Evolutionary conservation across 2,888 invertebrate genomes (phyloP).

Genomic region (Heterodera filipjevi): DNA sequence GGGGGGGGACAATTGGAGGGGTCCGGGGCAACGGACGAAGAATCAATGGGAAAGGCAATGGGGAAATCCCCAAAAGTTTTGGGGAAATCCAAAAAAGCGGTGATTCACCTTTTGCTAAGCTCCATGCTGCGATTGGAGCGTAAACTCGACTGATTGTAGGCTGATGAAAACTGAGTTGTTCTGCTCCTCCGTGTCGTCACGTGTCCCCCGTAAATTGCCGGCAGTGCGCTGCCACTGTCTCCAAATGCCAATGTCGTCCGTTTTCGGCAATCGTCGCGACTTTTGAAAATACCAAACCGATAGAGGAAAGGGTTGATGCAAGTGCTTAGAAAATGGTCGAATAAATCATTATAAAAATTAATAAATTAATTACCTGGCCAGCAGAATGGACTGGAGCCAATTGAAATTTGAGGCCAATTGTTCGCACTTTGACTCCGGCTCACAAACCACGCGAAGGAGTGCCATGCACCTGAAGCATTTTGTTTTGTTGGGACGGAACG

Average conservation of each 20-base stretch:
- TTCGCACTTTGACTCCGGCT: slow-evolving; percentile 46
- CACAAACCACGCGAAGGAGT: slow-evolving; percentile 54
- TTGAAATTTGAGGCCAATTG: slow-evolving; percentile 47
- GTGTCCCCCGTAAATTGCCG: not conserved
- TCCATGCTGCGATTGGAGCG: slow-evolving; percentile 9
- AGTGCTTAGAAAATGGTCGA: slow-evolving; percentile 27
- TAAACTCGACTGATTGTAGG: not conserved
- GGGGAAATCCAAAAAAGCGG: not conserved
- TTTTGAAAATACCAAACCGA: slow-evolving; percentile 37
- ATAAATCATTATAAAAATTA: not conserved
- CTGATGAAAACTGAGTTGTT: not conserved
- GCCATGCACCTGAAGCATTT: slow-evolving; percentile 45
- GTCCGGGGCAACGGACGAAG: not conserved
- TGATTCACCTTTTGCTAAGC: not conserved
- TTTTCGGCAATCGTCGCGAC: slow-evolving; percentile 11
- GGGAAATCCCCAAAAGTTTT: too few relatives aligned
- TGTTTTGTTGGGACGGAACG: not conserved
- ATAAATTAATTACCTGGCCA: slow-evolving; percentile 51
- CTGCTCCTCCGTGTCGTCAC: not conserved
- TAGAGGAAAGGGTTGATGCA: slow-evolving; percentile 39
- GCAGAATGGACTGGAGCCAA: slow-evolving; percentile 58
- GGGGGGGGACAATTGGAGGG: too few relatives aligned
- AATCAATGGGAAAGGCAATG: too few relatives aligned
- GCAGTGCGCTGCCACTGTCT: not conserved
- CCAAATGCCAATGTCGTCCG: slow-evolving; percentile 6